Percentiles rank a stretch among this genome's conserved stretches.
phyloP scores from a whole-genome alignment of 2,113 vertebrate genomes.

The Sceloporus undulatus region DNA sequence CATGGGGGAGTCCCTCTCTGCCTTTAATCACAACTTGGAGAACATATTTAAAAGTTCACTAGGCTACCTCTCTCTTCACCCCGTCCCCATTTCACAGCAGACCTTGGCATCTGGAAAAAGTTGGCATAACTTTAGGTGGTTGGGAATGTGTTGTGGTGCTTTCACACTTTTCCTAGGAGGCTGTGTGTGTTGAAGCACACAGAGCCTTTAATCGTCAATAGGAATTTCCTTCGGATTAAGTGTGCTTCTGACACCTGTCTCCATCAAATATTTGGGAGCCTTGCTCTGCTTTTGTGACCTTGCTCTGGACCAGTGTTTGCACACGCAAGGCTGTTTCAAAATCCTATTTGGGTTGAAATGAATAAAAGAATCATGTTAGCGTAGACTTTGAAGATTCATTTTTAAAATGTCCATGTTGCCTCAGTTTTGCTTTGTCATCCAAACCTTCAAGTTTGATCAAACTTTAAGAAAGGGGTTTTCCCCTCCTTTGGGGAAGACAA shows the following conservation, averaged over 20 bases:
- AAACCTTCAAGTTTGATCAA: background rate
- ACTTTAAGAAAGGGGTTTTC: rapidly evolving
- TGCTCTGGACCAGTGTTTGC: background rate
- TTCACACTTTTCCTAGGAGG: conserved; percentile 67
- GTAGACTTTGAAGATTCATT: rapidly evolving
- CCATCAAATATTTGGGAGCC: background rate
- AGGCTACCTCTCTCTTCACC: background rate
- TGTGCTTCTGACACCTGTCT: background rate
- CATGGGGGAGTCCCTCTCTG: background rate
- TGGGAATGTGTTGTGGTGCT: conserved; percentile 41
- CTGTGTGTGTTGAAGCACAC: conserved; percentile 46
- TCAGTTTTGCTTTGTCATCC: rapidly evolving
- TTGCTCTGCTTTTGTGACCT: background rate
- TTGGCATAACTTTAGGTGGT: conserved; percentile 63
- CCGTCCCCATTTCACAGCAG: conserved; percentile 14
- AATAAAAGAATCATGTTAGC: background rate
- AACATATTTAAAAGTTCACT: background rate
- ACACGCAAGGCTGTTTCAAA: background rate
- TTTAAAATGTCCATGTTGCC: background rate
- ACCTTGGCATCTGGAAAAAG: background rate
- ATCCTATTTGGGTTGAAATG: background rate
- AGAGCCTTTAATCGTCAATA: background rate
- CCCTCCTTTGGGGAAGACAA: background rate
- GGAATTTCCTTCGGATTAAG: background rate
- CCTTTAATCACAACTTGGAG: background rate